Percentiles rank a stretch among this genome's conserved stretches.
These are phyloP conservation scores for Orius insidiosus DNA, from an alignment of 1,140 invertebrate genomes.

Conservation along the genomic window DNA sequence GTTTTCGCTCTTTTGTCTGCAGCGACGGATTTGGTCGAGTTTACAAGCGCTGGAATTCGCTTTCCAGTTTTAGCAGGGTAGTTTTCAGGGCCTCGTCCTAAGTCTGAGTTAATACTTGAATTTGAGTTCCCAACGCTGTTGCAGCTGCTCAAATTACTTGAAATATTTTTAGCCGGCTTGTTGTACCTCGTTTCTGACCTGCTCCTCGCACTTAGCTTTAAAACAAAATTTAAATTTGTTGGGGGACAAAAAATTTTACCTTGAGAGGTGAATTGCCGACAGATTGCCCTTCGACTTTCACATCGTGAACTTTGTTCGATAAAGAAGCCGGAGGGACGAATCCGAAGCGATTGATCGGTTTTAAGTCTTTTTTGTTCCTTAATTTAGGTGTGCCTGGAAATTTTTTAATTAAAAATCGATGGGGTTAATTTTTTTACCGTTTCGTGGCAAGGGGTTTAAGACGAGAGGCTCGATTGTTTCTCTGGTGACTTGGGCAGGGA, in stretches of 20 bases:
- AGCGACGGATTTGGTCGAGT: constrained; percentile 23
- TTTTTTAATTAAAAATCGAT: too few species aligned
- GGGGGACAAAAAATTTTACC: too few species aligned
- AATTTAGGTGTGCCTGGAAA: background rate
- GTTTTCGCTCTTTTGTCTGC: constrained; percentile 43
- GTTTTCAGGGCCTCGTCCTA: background rate
- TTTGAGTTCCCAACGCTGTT: background rate
- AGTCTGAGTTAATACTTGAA: too few species aligned
- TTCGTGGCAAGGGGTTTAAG: constrained; percentile 4
- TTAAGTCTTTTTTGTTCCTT: background rate
- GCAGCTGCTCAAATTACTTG: background rate
- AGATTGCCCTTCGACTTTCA: constrained; percentile 1
- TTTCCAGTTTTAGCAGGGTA: background rate
- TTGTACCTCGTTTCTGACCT: constrained; percentile 6
- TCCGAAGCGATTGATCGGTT: constrained; percentile 11
- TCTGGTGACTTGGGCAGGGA: constrained; percentile 1
- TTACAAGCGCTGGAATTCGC: constrained; percentile 18
- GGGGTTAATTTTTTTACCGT: too few species aligned
- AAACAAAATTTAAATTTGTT: too few species aligned
- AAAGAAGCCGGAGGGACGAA: constrained; percentile 7
- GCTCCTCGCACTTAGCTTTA: background rate
- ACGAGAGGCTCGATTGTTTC: constrained; percentile 11
- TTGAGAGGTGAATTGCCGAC: background rate
- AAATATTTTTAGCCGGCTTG: background rate
- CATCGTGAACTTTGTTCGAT: constrained; percentile 14